Evolutionary conservation across 1,140 invertebrate genomes (phyloP), one percentile per base, ranked within the genome.

Genomic region (Teleogryllus occipitalis): DNA sequence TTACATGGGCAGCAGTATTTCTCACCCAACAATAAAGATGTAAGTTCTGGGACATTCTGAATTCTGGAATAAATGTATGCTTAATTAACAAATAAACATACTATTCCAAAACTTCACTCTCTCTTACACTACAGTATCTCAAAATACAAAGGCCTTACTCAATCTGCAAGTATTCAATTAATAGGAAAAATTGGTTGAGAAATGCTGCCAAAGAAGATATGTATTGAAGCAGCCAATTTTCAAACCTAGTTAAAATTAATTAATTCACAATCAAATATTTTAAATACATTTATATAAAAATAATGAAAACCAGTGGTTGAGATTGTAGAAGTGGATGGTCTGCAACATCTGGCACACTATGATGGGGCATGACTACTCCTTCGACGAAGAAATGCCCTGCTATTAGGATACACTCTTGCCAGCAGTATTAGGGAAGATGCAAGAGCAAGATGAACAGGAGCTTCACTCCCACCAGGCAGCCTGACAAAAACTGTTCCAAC

Each of bases 401-500:
- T 88, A 47, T 90, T 89, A 7, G 90, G 90, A 82, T 91, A 90
- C 54, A 90, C 89, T 81, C 92, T 87, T 8, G 91, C 88, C 78
- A 94, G 85, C 78, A 93, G 87, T 82, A 94, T 92, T 65, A 95
- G 86, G 8, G 92, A 91, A 48, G 93, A 94, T 72, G 91, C 93
- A 39, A 95, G 86, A 21, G 92, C 90, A 80, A 95, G 86, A 82
- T 92, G 91, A 7, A 93, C 91, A 5, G 92, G 92, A 21, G 92
- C 91, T 76, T 89, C 87, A 39, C 88, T 86, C 0, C 93, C 94
- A n/a, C 95, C 95, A 6, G 96, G 95, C 80, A 97, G 86, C 82
- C 92, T 92, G 74, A 98, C 92, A 81, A 98, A 92, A 49, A 97
- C 93, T 0, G 97, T 97, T 15, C 93, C 93, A 15, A 98, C 94